phyloP scores from a whole-genome alignment of 2,888 invertebrate species.

The Panopea generosa region DNA sequence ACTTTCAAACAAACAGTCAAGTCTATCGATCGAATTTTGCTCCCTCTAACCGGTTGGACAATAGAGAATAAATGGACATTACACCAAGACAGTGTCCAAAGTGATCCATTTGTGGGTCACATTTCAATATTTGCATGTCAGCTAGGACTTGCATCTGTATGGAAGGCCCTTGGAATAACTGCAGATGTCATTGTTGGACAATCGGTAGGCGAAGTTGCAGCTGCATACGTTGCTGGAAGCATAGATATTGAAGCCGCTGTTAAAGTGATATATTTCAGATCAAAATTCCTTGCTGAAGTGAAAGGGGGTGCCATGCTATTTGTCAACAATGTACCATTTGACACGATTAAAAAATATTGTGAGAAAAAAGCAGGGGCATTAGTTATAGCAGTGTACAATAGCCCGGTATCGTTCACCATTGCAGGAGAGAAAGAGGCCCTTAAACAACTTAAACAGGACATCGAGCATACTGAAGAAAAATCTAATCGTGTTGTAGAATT shows the following conservation, averaged over 20 bases:
- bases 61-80: conserved; percentile 25
- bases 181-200: conserved; percentile 72
- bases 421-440: conserved; percentile 56
- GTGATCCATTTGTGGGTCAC: conserved; percentile 67
- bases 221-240: conserved; percentile 63
- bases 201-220: conserved; percentile 75
- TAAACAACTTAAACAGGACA: too few relatives aligned
- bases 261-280: conserved; percentile 68
- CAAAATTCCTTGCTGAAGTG: conserved; percentile 51
- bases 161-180: conserved; percentile 62
- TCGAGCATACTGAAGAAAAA: too few relatives aligned
- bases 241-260: conserved; percentile 66
- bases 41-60: conserved; percentile 32
- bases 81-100: conserved; percentile 18
- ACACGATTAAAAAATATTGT: conserved; percentile 44
- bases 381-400: conserved; percentile 66
- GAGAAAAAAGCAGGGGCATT: conserved; percentile 23
- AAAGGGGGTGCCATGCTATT: conserved; percentile 70
- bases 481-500: not conserved
- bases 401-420: conserved; percentile 66
- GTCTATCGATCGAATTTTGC: conserved; percentile 40
- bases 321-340: conserved; percentile 48
- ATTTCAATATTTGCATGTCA: conserved; percentile 72
- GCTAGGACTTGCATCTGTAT: conserved; percentile 59
- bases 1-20: conserved; percentile 52